Percentiles rank a stretch among this genome's conserved stretches.
These are phyloP conservation scores for Acyrthosiphon pisum DNA, from an alignment of 1,140 invertebrate genomes.

Conservation along the genomic window DNA sequence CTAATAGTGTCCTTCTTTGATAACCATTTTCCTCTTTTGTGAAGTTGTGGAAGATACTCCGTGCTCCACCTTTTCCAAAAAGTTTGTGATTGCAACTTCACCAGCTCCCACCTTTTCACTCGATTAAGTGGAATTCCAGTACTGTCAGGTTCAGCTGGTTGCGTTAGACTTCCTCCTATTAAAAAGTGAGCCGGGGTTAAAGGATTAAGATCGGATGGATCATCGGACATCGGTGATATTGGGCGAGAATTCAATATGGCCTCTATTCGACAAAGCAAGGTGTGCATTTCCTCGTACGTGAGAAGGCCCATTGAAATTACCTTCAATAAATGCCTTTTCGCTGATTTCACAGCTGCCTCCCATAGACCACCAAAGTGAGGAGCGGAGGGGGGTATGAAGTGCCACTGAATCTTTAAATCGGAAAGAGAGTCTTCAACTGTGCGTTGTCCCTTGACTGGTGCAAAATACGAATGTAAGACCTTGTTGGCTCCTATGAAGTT, in stretches of 20 bases:
- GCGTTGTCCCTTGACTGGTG: too few species aligned
- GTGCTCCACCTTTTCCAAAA: neutral
- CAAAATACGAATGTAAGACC: too few species aligned
- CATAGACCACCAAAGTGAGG: too few species aligned
- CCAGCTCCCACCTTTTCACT: constrained; percentile 60
- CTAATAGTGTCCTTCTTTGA: neutral
- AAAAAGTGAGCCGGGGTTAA: constrained; percentile 61
- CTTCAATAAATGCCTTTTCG: neutral
- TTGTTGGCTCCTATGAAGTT: too few species aligned
- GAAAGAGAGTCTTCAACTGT: too few species aligned
- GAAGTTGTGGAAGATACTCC: neutral
- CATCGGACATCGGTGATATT: constrained; percentile 57
- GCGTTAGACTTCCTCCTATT: constrained; percentile 52
- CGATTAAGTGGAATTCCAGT: neutral
- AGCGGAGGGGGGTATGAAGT: too few species aligned
- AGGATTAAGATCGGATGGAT: constrained; percentile 59
- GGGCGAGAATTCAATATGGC: constrained; percentile 61
- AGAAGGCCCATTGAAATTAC: neutral
- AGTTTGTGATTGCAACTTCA: neutral
- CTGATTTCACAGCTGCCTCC: too few species aligned
- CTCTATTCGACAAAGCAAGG: constrained; percentile 60
- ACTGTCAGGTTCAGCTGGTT: neutral
- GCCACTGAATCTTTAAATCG: too few species aligned
- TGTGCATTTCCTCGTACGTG: constrained; percentile 61
- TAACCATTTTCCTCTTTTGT: neutral